These are phyloP conservation scores for Thalassophryne amazonica DNA, from an alignment of 2,797 vertebrate species.

Conservation along the genomic window DNA sequence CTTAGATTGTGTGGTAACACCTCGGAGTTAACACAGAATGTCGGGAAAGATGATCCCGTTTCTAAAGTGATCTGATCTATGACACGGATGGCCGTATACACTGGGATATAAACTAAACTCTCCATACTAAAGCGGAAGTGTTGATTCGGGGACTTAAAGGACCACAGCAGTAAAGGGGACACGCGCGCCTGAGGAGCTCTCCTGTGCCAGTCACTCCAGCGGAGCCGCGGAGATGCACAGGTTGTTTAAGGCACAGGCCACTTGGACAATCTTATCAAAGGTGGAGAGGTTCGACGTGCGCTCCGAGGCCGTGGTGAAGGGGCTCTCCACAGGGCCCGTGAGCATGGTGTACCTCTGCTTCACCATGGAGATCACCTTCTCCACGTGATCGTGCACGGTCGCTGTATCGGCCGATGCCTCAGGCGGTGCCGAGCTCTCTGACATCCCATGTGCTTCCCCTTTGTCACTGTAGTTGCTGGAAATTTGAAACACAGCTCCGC, in stretches of 20 bases:
- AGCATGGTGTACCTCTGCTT: constrained; percentile 76
- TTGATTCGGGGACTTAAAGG: not conserved
- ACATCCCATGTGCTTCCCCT: not conserved
- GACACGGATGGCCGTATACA: not conserved
- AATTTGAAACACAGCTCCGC: constrained; percentile 64
- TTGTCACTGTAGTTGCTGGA: constrained; percentile 18
- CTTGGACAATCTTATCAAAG: constrained; percentile 81
- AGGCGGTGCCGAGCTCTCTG: not conserved
- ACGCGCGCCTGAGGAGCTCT: constrained; percentile 5
- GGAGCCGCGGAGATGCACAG: constrained; percentile 80
- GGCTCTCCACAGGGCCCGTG: constrained; percentile 74
- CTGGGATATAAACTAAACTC: not conserved
- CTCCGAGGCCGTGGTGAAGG: constrained; percentile 68
- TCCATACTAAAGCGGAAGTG: not conserved
- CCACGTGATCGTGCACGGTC: constrained; percentile 71
- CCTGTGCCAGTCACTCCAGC: constrained; percentile 58
- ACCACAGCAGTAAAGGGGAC: constrained; percentile 36
- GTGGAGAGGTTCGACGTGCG: constrained; percentile 71
- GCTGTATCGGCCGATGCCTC: constrained; percentile 32
- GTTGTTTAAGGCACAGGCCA: constrained; percentile 83
- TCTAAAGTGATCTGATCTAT: too few relatives aligned
- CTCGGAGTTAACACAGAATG: too few relatives aligned
- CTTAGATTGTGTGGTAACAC: too few relatives aligned
- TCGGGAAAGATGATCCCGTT: too few relatives aligned
- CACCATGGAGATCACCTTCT: constrained; percentile 74